Conservation (phyloP, 2,888 invertebrate genomes). For the Uropetala carovei region DNA sequence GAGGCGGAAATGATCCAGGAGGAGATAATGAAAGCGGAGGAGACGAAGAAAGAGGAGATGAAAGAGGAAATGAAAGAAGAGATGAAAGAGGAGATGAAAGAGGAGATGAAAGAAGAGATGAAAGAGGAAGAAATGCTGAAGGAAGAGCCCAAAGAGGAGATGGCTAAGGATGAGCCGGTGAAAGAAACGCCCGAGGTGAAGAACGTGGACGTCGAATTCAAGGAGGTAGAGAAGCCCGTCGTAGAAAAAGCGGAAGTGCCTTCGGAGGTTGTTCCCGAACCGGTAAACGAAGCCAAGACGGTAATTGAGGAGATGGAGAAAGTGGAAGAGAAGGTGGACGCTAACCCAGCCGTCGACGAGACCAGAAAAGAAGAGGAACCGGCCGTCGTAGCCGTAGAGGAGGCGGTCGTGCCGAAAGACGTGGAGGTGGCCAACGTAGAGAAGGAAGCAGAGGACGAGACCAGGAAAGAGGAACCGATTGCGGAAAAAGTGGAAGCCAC, state of each 20-base stretch:
- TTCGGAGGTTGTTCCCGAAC: background rate
- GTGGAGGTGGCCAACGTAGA: constrained; percentile 70
- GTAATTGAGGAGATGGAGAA: constrained; percentile 70
- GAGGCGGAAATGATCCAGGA: background rate
- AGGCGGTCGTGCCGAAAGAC: constrained; percentile 59
- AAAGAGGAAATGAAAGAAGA: constrained; percentile 55
- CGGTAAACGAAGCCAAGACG: background rate
- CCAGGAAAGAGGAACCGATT: constrained; percentile 68
- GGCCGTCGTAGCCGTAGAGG: constrained; percentile 66
- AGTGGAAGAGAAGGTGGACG: constrained; percentile 69
- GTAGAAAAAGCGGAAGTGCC: constrained; percentile 28
- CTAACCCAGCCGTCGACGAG: constrained; percentile 68
- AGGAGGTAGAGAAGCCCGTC: constrained; percentile 71
- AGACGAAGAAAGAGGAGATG: constrained; percentile 24
- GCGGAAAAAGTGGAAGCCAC: constrained; percentile 65
- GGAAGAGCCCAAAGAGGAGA: constrained; percentile 67
- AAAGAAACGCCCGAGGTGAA: constrained; percentile 33
- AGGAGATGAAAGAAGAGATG: constrained; percentile 60
- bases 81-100: constrained; percentile 62
- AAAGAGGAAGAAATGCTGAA: constrained; percentile 68
- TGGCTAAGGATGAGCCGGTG: constrained; percentile 35
- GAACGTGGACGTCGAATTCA: constrained; percentile 67
- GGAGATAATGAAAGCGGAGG: constrained; percentile 65
- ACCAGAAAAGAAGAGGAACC: constrained; percentile 68
- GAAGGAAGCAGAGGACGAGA: constrained; percentile 69